phyloP scores from a whole-genome alignment of 2,888 invertebrate genomes.

The Erebia epiphron region DNA sequence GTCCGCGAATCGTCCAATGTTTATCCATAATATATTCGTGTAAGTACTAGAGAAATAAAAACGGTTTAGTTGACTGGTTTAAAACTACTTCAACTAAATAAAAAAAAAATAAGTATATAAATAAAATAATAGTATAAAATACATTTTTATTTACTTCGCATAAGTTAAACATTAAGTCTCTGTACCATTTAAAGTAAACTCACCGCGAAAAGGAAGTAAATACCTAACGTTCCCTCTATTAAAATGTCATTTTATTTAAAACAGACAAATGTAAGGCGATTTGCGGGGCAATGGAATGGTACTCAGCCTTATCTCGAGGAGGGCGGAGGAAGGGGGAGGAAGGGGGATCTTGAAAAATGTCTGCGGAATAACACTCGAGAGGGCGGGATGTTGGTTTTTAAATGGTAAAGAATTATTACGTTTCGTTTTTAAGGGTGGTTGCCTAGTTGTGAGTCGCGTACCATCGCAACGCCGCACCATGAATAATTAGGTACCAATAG shows the following conservation, averaged over 20 bases:
- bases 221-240: constrained; percentile 19
- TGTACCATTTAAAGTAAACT: constrained; percentile 22
- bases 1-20: too few relatives aligned
- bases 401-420: constrained; percentile 5
- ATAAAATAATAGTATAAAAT: background rate
- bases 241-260: constrained; percentile 36
- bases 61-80: too few relatives aligned
- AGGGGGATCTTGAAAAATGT: constrained; percentile 21
- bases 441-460: background rate
- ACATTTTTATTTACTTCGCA: background rate
- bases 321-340: background rate
- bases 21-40: too few relatives aligned
- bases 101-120: too few relatives aligned
- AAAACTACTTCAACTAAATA: too few relatives aligned
- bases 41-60: too few relatives aligned
- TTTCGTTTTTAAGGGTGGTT: background rate
- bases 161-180: background rate
- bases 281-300: constrained; percentile 25
- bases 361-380: constrained; percentile 11
- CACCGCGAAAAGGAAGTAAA: constrained; percentile 18
- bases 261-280: constrained; percentile 33
- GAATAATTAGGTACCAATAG: too few relatives aligned
- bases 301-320: constrained; percentile 21
- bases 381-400: constrained; percentile 1
- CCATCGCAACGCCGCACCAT: background rate